Percentiles rank a stretch among this genome's conserved stretches.
These are phyloP conservation scores for Orientallactaga bullata DNA, from an alignment of 2,113 vertebrate genomes.

Conservation along the genomic window DNA sequence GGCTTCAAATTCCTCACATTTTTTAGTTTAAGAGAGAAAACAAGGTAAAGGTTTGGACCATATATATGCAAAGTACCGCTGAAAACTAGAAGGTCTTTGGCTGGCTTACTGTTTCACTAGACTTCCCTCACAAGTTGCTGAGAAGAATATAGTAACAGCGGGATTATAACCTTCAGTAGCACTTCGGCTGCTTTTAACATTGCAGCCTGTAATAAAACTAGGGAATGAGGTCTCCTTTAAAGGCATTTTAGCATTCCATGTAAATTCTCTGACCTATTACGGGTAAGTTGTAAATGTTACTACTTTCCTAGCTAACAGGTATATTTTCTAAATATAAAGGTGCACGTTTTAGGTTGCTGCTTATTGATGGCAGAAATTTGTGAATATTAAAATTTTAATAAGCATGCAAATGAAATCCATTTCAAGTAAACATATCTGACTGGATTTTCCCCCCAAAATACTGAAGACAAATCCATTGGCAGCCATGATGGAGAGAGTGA, in stretches of 20 bases:
- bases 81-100: slow-evolving; percentile 72
- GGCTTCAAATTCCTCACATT: slow-evolving; percentile 29
- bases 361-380: slow-evolving; percentile 60
- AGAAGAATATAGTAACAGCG: slow-evolving; percentile 34
- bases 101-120: too few relatives aligned
- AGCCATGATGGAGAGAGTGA: neutral
- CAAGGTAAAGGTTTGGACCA: slow-evolving; percentile 15
- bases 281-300: slow-evolving; percentile 37
- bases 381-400: slow-evolving; percentile 50
- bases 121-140: slow-evolving; percentile 28
- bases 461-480: neutral
- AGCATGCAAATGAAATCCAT: slow-evolving; percentile 52
- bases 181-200: slow-evolving; percentile 49
- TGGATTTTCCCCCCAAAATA: slow-evolving; percentile 38
- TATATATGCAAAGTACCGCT: slow-evolving; percentile 76
- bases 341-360: slow-evolving; percentile 56
- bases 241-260: slow-evolving; percentile 55
- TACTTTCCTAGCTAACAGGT: neutral
- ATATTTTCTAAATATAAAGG: slow-evolving; percentile 5
- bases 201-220: slow-evolving; percentile 50
- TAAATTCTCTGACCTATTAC: slow-evolving; percentile 49
- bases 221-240: slow-evolving; percentile 35
- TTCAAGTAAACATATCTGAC: slow-evolving; percentile 43
- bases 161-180: slow-evolving; percentile 62
- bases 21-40: slow-evolving; percentile 55